These are phyloP conservation scores for Merluccius polli DNA, from an alignment of 2,797 vertebrate species.

Conservation along the genomic window DNA sequence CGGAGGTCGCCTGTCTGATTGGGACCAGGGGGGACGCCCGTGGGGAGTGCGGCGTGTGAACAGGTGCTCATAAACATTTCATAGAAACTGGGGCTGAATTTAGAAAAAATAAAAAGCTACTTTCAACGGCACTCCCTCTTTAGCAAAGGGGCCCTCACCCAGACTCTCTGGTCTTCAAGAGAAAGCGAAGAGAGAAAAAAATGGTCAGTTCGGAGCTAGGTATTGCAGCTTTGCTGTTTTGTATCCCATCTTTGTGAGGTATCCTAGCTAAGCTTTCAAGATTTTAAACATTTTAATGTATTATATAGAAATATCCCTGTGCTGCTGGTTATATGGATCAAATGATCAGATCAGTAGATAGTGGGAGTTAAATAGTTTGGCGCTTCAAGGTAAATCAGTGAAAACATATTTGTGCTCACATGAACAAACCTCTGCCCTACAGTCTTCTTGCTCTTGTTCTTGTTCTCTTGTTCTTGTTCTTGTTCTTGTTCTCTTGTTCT, in stretches of 20 bases:
- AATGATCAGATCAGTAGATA: no score
- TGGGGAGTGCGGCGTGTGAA: neutral
- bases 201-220: neutral
- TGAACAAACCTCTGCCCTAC: constrained; percentile 27
- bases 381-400: constrained; percentile 19
- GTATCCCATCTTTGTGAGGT: neutral
- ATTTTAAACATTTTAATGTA: neutral
- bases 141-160: neutral
- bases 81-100: no score
- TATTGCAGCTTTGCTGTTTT: neutral
- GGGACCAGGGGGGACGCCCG: constrained; percentile 12
- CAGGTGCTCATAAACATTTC: neutral
- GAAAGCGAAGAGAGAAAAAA: no score
- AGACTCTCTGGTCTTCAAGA: neutral
- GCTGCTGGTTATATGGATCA: neutral
- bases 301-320: neutral
- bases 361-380: neutral
- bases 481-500: no score
- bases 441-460: no score
- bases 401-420: constrained; percentile 29
- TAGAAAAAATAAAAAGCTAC: neutral
- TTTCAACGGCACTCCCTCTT: neutral
- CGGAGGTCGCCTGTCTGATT: constrained; percentile 12
- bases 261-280: neutral
- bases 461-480: no score